Percentiles rank a stretch among this genome's conserved stretches.
These are phyloP conservation scores for Lethenteron reissneri DNA, from an alignment of 2,113 vertebrate species.

Conservation along the genomic window DNA sequence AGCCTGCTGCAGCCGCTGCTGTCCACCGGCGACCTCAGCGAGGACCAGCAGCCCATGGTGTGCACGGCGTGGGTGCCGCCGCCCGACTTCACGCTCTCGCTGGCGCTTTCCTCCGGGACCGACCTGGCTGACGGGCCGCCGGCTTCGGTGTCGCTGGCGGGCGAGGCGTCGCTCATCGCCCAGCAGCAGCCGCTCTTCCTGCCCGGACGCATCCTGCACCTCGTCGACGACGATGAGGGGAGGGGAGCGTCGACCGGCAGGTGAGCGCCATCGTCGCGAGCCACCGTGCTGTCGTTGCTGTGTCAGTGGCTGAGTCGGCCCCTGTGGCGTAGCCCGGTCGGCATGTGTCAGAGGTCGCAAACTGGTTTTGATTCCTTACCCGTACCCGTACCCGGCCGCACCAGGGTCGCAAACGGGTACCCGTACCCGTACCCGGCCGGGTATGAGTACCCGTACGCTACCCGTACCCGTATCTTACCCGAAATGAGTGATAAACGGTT, in stretches of 20 bases:
- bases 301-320: too few relatives aligned
- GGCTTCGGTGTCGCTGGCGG: conserved; percentile 18
- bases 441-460: too few relatives aligned
- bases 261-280: too few relatives aligned
- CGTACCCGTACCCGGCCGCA: too few relatives aligned
- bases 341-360: too few relatives aligned
- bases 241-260: not conserved
- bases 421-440: too few relatives aligned
- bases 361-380: too few relatives aligned
- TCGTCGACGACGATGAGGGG: conserved; percentile 33
- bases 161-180: conserved; percentile 7
- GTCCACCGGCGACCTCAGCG: not conserved
- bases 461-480: too few relatives aligned
- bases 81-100: not conserved
- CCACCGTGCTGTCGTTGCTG: too few relatives aligned
- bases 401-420: too few relatives aligned
- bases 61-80: not conserved
- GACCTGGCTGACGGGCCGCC: conserved; percentile 39
- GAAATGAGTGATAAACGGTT: too few relatives aligned
- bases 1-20: conserved; percentile 1
- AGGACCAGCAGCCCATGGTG: not conserved
- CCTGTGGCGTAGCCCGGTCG: too few relatives aligned
- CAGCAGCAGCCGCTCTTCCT: conserved; percentile 47
- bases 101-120: conserved; percentile 27
- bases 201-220: conserved; percentile 60